phyloP scores from a whole-genome alignment of 1,140 invertebrate species.

The Cepaea nemoralis region DNA sequence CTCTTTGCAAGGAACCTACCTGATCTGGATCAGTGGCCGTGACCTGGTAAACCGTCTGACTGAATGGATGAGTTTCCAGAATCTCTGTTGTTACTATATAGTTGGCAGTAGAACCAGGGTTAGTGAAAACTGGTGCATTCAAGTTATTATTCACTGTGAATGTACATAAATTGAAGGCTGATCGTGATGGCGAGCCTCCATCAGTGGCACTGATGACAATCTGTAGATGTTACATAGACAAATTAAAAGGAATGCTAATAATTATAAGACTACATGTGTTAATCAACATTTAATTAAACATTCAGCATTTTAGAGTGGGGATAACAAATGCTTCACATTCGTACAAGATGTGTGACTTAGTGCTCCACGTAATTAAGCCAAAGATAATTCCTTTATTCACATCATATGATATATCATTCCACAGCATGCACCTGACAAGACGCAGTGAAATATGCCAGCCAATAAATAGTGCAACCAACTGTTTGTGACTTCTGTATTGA shows the following conservation, averaged over 20 bases:
- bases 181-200: slow-evolving; percentile 39
- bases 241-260: neutral
- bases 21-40: slow-evolving; percentile 49
- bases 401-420: no score
- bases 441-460: no score
- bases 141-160: slow-evolving; percentile 87
- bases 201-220: slow-evolving; percentile 50
- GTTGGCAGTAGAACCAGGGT: slow-evolving; percentile 24
- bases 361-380: no score
- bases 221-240: slow-evolving; percentile 37
- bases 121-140: slow-evolving; percentile 79
- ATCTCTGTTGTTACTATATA: slow-evolving; percentile 42
- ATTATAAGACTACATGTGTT: no score
- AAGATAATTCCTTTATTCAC: no score
- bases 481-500: no score
- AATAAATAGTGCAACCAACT: no score
- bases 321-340: no score
- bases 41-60: slow-evolving; percentile 42
- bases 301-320: no score
- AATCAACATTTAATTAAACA: no score
- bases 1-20: slow-evolving; percentile 12
- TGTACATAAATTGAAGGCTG: slow-evolving; percentile 73
- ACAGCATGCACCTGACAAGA: no score
- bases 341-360: no score
- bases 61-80: slow-evolving; percentile 50